Evolutionary conservation across 1,140 invertebrate genomes (phyloP), one percentile per base, ranked within the genome.

Genomic region (Drosophila watanabei): DNA sequence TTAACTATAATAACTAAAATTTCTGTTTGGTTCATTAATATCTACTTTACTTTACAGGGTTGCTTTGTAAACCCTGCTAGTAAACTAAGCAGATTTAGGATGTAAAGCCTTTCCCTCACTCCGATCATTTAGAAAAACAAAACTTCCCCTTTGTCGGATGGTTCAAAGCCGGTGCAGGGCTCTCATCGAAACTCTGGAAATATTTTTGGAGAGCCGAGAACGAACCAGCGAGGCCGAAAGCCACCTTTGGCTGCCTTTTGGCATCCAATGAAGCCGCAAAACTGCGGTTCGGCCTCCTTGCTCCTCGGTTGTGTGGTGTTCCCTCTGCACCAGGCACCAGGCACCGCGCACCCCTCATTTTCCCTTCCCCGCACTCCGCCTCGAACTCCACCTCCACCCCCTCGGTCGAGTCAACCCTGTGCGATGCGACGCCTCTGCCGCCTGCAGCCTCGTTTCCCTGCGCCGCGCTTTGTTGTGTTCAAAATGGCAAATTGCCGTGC

Each of bases 401-500:
- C 14, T 5, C 13, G 14, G 18, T 37, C 13, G 18, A 39, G 54
- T 30, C n/a, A 43, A 63, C 63, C 56, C 64, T 66, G 30, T 37
- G n/a, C 24, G 24, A 24, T 24, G 24, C 78, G 80, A 62, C 72
- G 71, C 56, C 59, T 28, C 64, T 56, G 52, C 39, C 63, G 52
- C 39, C 63, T n/a, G 45, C 61, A 41, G 39, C 54, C 54, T 28
- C 48, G 48, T 49, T 49, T 6, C 48, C 48, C 62, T 60, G 18
- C 37, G 61, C 72, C 51, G 52, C 52, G 75, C 57, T 72, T 75
- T 72, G 68, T 88, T 89, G 84, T 84, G 68, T 75, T 86, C 86
- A 89, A 89, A 89, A 89, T 89, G 86, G 86, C 86, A 89, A 89
- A 89, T 89, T 89, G 86, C 86, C 86, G 90, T 82, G 86, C 86